Conservation (phyloP, 2,797 vertebrate genomes). For the Ciconia nigra region DNA sequence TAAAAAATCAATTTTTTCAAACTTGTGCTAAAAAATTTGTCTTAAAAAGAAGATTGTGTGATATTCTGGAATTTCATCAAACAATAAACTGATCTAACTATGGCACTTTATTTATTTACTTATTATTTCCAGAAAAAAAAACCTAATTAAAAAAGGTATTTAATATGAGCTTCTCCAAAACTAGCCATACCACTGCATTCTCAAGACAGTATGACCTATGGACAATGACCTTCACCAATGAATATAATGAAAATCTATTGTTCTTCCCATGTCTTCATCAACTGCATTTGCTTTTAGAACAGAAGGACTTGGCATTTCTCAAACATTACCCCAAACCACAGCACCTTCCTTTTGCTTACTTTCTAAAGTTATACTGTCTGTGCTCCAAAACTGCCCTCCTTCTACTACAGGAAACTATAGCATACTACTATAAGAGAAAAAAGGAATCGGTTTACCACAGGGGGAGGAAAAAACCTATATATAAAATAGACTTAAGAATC, state of each 20-base stretch:
- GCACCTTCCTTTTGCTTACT: not conserved
- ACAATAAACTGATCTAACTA: not conserved
- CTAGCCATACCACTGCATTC: not conserved
- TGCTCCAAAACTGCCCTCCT: not conserved
- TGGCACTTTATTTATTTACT: not conserved
- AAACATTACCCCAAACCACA: not conserved
- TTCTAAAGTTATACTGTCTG: not conserved
- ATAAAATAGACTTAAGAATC: not conserved
- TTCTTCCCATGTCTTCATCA: not conserved
- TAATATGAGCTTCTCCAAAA: not conserved
- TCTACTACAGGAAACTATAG: not conserved
- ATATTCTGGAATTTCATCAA: not conserved
- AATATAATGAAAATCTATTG: not conserved
- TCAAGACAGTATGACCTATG: not conserved
- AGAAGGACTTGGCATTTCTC: rapidly evolving
- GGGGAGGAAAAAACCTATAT: not conserved
- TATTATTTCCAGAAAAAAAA: not conserved
- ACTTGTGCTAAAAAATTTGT: not conserved
- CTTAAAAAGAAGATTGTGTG: not conserved
- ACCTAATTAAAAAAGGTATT: not conserved
- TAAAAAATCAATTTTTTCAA: not conserved
- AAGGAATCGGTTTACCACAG: not conserved
- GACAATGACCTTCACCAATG: not conserved
- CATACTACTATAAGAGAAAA: not conserved
- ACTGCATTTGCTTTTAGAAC: not conserved